A percentile compares a stretch with the other conserved stretches of the same genome.
Conservation (phyloP, 2,113 vertebrate species). For the Hystrix brachyura region DNA sequence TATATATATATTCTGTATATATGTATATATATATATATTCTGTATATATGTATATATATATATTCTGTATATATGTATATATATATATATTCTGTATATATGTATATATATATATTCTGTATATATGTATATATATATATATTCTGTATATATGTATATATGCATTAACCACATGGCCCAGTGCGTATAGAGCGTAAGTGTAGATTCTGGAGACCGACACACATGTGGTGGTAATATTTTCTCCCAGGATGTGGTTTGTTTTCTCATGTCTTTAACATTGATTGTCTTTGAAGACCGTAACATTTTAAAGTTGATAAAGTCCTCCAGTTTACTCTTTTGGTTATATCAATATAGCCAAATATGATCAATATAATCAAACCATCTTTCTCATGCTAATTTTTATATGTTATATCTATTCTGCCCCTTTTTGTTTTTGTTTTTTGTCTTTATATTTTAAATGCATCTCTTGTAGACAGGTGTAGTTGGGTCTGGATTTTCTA, state of each 20-base stretch:
- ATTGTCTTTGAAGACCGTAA: neutral
- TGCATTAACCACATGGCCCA: too few relatives aligned
- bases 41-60: too few relatives aligned
- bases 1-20: neutral
- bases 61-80: neutral
- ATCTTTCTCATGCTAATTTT: neutral
- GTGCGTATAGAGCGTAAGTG: rapidly evolving
- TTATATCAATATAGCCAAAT: neutral
- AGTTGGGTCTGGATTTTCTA: neutral
- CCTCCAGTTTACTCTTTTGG: neutral
- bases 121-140: neutral
- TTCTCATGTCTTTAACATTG: rapidly evolving
- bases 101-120: neutral
- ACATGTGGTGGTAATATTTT: neutral
- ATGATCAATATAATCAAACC: too few relatives aligned
- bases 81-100: neutral
- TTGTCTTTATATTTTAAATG: neutral
- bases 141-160: neutral
- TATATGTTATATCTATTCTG: rapidly evolving
- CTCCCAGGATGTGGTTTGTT: too few relatives aligned
- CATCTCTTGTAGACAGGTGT: too few relatives aligned
- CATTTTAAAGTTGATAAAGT: neutral
- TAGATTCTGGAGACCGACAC: neutral
- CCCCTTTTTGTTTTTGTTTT: neutral
- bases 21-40: too few relatives aligned